Conservation (phyloP, 2,113 vertebrate genomes). For the Corythornis vintsioides region DNA sequence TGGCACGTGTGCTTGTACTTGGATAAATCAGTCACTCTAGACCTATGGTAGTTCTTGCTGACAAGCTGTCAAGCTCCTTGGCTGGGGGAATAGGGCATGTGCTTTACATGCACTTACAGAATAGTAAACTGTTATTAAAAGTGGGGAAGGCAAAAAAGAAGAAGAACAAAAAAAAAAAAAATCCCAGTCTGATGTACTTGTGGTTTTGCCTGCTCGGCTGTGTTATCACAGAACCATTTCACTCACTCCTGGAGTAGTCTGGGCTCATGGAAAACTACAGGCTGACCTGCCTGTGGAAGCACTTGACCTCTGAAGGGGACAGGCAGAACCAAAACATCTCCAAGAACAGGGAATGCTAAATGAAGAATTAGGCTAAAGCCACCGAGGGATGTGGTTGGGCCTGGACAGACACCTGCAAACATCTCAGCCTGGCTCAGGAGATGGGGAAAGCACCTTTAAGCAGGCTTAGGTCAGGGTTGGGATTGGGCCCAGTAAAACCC, state of each 20-base stretch:
- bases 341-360: not conserved
- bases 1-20: slow-evolving; percentile 50
- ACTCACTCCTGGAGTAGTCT: not conserved
- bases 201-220: slow-evolving; percentile 21
- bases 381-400: fast-evolving
- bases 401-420: not conserved
- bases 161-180: not conserved
- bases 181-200: not conserved
- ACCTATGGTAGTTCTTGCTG: slow-evolving; percentile 62
- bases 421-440: not conserved
- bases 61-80: slow-evolving; percentile 59
- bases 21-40: slow-evolving; percentile 66
- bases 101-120: slow-evolving; percentile 57
- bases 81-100: slow-evolving; percentile 30
- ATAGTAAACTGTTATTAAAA: slow-evolving; percentile 52
- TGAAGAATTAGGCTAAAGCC: not conserved
- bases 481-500: not conserved
- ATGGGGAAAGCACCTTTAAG: not conserved
- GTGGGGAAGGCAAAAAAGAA: not conserved
- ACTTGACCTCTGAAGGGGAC: slow-evolving; percentile 28
- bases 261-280: slow-evolving; percentile 22
- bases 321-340: not conserved
- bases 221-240: not conserved
- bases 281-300: not conserved
- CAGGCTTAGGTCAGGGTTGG: not conserved